Evolutionary conservation across 2,113 vertebrate species (phyloP), one percentile per base, ranked within the genome.

Genomic region (Cheilinus undulatus): DNA sequence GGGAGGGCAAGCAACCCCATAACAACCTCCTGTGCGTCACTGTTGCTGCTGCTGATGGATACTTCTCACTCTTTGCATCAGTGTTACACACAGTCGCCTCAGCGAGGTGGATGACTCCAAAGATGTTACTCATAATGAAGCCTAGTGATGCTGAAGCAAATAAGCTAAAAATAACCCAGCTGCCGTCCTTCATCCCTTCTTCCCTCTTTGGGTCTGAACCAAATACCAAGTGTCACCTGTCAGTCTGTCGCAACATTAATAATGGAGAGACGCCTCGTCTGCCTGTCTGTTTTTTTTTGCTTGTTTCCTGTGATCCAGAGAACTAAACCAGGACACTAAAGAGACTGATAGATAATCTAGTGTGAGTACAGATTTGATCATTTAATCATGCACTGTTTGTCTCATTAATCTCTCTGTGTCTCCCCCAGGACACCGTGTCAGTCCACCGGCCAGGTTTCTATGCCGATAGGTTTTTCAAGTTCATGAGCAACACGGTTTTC

Each of bases 381-480:
- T 59, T 75, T 80, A 61, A 69, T 57, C 43, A 48, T 17, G 76
- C 70, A 32, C 69, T 42, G 28, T 75, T 86, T 80, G 59, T 75
- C 54, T 78, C 49, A 51, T 79, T 84, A 81, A 88, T 90, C 74
- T 69, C 38, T 59, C 42, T 4, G 3, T 75, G 27, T 85, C 38
- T 83, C 60, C 71, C 80, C 66, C 81, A 99, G 98, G 98, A 99
- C 92, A 99, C 98, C 0, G 97, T 99, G 28, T 99, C 98, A 0
- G 98, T 99, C 36, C 98, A 99, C 87, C 95, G 98, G 69, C 98
- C 98, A 3, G 96, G 96, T 85, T 99, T 99, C 92, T 99, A 99
- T 0, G 98, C 97, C 0, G 97, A 99, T 51, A 93, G 98, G 66
- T 99, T 99, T 92, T 97, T 97, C 93, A 97, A 97, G 87, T 99